Base-by-base conservation (phyloP, 2,113 vertebrate genomes). In the Pao palembangensis region DNA sequence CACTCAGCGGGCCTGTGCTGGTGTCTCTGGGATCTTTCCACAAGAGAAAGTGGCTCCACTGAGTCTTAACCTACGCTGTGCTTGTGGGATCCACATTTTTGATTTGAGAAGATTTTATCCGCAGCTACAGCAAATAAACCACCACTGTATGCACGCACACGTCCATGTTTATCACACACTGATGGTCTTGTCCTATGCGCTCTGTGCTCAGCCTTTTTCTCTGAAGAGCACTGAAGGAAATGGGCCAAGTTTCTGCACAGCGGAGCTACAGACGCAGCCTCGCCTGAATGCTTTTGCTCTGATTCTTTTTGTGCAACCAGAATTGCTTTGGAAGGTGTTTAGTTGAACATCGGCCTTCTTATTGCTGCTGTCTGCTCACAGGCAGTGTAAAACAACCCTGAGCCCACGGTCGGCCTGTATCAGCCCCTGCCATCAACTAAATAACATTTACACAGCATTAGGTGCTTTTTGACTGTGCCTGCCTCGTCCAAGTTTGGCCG, bases 391-490 rank as follows among this genome's bases (percentile, higher is more conserved):
- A 23, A 41, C 14, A 71, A 85, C 54, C 57, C 76, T 41, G 66
- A 55, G 58, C 68, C 58, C 73, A 54, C 62, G 69, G 79, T 55
- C 25, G 61, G 66, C 54, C 41, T 20, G 61, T 82, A 84, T 86
- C 78, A 73, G 60, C 67, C 62, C 48, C 84, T 73, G 71, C 83
- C 75, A 87, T 90, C 82, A 76, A 78, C 80, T 80, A 79, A 88
- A 89, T 88, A 88, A 84, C 86, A 85, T 89, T 86, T 86, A 83
- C 82, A 89, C 85, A 85, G 76, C 83, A 84, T 88, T 87, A 79
- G 75, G 69, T 85, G 76, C 75, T 82, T 82, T 86, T 83, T 83
- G 75, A 70, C 75, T 69, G 42, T 64, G 71, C 61, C 58, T 74
- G 65, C 44, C 63, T 57, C 25, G 25, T 58, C 69, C 68, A 76